A percentile compares a stretch with the other conserved stretches of the same genome.
Evolutionary conservation across 2,888 invertebrate genomes (phyloP).

Genomic region (Entomobrya multifasciata): DNA sequence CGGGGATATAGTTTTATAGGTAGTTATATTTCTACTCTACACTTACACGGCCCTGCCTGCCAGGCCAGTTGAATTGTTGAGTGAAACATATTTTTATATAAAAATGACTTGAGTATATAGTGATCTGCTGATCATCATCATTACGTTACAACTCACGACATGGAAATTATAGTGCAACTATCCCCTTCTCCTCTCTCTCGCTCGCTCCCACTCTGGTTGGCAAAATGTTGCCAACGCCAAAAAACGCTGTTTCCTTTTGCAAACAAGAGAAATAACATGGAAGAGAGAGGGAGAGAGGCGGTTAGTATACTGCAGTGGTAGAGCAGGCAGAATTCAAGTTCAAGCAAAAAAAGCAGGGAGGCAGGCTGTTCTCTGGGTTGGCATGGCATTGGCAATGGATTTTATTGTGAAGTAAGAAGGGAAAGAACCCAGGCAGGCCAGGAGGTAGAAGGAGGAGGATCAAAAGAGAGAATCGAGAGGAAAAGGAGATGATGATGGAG

Average conservation of each 20-base stretch:
- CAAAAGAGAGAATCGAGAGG: no score
- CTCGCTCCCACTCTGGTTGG: constrained; percentile 2
- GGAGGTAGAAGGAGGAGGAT: no score
- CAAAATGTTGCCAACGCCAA: constrained; percentile 12
- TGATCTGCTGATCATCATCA: neutral
- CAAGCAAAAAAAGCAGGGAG: neutral
- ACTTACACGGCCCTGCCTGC: no score
- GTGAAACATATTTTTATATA: neutral
- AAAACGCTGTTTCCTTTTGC: neutral
- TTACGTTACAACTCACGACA: neutral
- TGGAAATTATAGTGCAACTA: constrained; percentile 42
- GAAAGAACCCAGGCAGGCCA: no score
- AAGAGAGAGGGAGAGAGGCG: neutral
- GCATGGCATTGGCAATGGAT: neutral
- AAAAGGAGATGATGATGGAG: no score
- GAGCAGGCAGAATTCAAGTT: constrained; percentile 1
- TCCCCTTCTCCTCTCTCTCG: neutral
- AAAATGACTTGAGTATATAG: neutral
- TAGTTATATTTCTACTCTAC: no score
- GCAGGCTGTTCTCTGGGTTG: neutral
- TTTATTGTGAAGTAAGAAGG: neutral
- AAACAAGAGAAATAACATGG: neutral
- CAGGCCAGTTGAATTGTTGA: neutral
- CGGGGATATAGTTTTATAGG: neutral
- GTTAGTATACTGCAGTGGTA: neutral